A percentile compares a stretch with the other conserved stretches of the same genome.
These are phyloP conservation scores for Coranthus polyacanthus DNA, from an alignment of 2,797 vertebrate genomes.

Conservation along the genomic window DNA sequence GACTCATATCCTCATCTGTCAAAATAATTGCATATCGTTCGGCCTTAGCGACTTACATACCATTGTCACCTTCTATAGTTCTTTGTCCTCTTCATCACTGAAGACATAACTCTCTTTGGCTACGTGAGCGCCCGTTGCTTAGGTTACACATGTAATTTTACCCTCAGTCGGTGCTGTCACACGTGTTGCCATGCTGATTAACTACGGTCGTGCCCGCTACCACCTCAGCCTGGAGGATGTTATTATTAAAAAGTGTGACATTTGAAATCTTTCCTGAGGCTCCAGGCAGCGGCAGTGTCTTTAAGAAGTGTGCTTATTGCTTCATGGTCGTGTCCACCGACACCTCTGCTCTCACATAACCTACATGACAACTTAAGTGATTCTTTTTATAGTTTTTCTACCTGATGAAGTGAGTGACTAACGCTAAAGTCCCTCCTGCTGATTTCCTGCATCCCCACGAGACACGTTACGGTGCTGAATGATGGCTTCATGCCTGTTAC, in stretches of 20 bases:
- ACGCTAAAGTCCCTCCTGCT: not conserved
- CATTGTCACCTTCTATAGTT: not conserved
- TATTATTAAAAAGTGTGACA: constrained; percentile 29
- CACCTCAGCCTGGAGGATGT: constrained; percentile 19
- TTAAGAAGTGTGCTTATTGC: constrained; percentile 6
- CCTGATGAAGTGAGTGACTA: not conserved
- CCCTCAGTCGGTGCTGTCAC: constrained; percentile 12
- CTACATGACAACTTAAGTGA: not conserved
- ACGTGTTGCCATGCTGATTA: constrained; percentile 24
- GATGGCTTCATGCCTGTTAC: constrained; percentile 31
- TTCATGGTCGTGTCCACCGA: not conserved
- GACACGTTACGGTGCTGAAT: constrained; percentile 30
- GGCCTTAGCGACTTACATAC: too few species aligned
- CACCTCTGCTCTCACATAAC: constrained; percentile 8
- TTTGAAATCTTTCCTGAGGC: constrained; percentile 6
- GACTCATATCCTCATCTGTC: too few species aligned
- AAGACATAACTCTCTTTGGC: not conserved
- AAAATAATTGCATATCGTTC: too few species aligned
- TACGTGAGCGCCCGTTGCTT: constrained; percentile 20
- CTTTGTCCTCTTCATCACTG: constrained; percentile 19
- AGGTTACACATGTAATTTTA: constrained; percentile 21
- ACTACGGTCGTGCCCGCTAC: constrained; percentile 11
- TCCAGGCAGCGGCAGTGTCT: not conserved
- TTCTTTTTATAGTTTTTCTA: constrained; percentile 2
- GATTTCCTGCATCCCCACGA: constrained; percentile 19